phyloP scores from a whole-genome alignment of 2,888 invertebrate species.

The Amorpha juglandis region DNA sequence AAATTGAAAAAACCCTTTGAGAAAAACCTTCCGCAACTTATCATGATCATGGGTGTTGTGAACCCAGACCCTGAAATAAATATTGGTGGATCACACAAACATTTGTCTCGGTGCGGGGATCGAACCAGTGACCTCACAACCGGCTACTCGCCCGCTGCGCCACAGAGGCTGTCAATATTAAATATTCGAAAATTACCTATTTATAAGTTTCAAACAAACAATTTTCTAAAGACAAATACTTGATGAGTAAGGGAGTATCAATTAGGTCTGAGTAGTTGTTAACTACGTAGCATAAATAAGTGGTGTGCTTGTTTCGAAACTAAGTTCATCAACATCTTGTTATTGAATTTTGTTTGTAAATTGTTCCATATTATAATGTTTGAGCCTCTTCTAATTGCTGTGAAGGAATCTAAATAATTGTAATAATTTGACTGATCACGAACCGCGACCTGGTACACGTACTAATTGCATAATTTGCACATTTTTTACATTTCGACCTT shows the following conservation, averaged over 20 bases:
- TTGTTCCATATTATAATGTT: not conserved
- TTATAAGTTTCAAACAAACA: not conserved
- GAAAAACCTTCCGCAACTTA: too few species aligned
- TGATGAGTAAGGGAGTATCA: not conserved
- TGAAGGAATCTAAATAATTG: conserved; percentile 9
- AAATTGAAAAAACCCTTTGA: too few species aligned
- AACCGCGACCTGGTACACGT: not conserved
- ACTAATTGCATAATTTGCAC: conserved; percentile 8
- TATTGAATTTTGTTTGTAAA: not conserved
- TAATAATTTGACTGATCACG: conserved; percentile 4
- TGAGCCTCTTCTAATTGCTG: not conserved
- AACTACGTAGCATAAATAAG: conserved; percentile 11
- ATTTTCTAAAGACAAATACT: not conserved
- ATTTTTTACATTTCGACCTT: conserved; percentile 13
- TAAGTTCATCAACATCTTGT: too few species aligned
- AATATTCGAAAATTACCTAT: not conserved
- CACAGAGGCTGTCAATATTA: too few species aligned
- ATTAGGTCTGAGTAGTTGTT: conserved; percentile 11
- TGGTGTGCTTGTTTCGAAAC: not conserved
- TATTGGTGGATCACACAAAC: too few species aligned
- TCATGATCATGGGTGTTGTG: too few species aligned
- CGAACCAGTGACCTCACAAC: too few species aligned
- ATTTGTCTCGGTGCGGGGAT: too few species aligned
- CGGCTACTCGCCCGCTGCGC: too few species aligned
- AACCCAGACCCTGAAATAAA: too few species aligned